A percentile compares a stretch with the other conserved stretches of the same genome.
Evolutionary conservation across 2,113 vertebrate genomes (phyloP).

Genomic region (Chinchilla lanigera): DNA sequence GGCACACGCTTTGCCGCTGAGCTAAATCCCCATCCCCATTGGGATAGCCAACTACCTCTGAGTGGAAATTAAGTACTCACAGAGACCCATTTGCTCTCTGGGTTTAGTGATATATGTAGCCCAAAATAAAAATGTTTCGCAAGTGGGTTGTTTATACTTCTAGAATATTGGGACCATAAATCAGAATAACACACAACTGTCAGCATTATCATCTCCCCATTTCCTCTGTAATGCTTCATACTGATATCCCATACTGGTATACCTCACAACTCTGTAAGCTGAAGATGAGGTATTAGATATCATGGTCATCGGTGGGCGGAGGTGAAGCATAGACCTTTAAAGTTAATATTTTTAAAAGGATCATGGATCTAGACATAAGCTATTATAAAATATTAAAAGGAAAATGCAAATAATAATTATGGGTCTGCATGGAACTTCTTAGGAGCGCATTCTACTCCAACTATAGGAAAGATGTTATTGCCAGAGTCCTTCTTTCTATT

Average conservation of each 20-base stretch:
- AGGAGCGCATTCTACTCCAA: constrained; percentile 36
- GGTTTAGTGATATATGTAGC: constrained; percentile 54
- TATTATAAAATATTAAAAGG: background rate
- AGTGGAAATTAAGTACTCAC: constrained; percentile 48
- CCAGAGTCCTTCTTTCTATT: constrained; percentile 20
- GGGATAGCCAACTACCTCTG: background rate
- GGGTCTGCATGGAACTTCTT: background rate
- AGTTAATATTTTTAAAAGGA: constrained; percentile 39
- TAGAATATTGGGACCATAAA: constrained; percentile 59
- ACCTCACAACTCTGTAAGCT: constrained; percentile 51
- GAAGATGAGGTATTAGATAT: constrained; percentile 6
- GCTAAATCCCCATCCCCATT: no score
- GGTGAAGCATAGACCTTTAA: background rate
- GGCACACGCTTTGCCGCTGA: no score
- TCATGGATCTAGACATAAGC: background rate
- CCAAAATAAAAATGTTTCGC: constrained; percentile 52
- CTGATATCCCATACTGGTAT: background rate
- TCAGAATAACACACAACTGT: constrained; percentile 58
- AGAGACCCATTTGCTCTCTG: background rate
- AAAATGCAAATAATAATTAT: background rate
- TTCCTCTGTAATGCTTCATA: constrained; percentile 42
- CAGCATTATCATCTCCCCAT: constrained; percentile 65
- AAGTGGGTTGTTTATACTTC: constrained; percentile 48
- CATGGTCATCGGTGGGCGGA: background rate
- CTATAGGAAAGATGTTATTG: constrained; percentile 51